Percentiles rank a stretch among this genome's conserved stretches.
Evolutionary conservation across 2,113 vertebrate genomes (phyloP).

Genomic region (Albula glossodonta): DNA sequence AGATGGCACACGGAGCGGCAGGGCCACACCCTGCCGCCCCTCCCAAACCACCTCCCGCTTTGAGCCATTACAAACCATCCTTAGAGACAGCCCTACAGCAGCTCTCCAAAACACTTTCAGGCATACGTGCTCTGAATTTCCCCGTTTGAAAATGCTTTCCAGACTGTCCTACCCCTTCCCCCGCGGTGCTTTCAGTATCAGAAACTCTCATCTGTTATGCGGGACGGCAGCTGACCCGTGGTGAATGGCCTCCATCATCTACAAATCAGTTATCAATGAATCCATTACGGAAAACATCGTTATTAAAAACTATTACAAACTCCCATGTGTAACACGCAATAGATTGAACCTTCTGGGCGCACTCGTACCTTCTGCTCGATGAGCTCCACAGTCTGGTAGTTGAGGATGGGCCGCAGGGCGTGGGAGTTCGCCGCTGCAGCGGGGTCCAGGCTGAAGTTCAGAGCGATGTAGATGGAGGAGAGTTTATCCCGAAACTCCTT

Average conservation of each 20-base stretch:
- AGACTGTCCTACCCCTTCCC: constrained; percentile 51
- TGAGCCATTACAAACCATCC: constrained; percentile 5
- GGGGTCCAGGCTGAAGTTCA: constrained; percentile 85
- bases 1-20: constrained; percentile 41
- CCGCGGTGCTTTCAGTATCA: constrained; percentile 44
- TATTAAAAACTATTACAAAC: too few species aligned
- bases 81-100: constrained; percentile 37
- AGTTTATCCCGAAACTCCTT: constrained; percentile 92
- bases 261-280: too few species aligned
- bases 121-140: constrained; percentile 45
- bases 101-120: constrained; percentile 35
- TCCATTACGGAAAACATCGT: too few species aligned
- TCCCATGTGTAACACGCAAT: too few species aligned
- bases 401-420: constrained; percentile 80
- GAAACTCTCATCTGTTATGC: constrained; percentile 35
- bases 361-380: constrained; percentile 82
- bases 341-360: too few species aligned
- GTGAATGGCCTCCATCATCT: background rate
- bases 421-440: constrained; percentile 70
- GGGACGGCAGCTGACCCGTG: background rate
- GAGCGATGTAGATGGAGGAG: constrained; percentile 81
- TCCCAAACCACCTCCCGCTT: constrained; percentile 20
- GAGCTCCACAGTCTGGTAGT: constrained; percentile 74
- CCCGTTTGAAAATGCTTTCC: constrained; percentile 49
- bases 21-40: constrained; percentile 30